Conservation (phyloP, 2,797 vertebrate genomes). For the Nannoperca obscura region DNA sequence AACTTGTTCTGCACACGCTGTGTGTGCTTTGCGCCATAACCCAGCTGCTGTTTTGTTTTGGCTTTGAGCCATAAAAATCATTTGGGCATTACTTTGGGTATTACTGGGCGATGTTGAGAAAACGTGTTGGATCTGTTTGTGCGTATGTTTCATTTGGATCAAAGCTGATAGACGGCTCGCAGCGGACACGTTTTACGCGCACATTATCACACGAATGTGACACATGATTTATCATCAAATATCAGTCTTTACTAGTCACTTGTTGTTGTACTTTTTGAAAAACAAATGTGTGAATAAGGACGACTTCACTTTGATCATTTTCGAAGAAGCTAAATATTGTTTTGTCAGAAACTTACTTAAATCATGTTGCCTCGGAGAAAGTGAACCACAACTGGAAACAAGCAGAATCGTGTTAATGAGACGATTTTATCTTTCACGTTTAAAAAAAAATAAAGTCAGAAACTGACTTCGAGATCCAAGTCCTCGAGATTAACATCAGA, state of each 20-base stretch:
- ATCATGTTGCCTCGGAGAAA: background rate
- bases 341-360: background rate
- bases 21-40: conserved; percentile 63
- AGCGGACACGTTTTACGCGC: conserved; percentile 59
- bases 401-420: background rate
- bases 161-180: conserved; percentile 11
- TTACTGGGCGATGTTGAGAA: conserved; percentile 30
- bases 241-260: background rate
- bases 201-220: conserved; percentile 7
- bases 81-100: conserved; percentile 59
- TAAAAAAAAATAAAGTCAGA: conserved; percentile 14
- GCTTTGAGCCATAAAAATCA: conserved; percentile 80
- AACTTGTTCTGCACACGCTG: conserved; percentile 73
- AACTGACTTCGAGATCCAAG: conserved; percentile 35
- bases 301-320: background rate
- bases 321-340: background rate
- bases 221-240: background rate
- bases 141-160: conserved; percentile 31
- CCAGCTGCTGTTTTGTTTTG: conserved; percentile 81
- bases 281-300: background rate
- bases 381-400: background rate
- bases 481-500: background rate
- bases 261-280: background rate
- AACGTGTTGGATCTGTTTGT: conserved; percentile 35
- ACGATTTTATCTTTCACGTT: background rate